Base-by-base conservation (phyloP, 2,113 vertebrate genomes). In the Archilochus colubris region DNA sequence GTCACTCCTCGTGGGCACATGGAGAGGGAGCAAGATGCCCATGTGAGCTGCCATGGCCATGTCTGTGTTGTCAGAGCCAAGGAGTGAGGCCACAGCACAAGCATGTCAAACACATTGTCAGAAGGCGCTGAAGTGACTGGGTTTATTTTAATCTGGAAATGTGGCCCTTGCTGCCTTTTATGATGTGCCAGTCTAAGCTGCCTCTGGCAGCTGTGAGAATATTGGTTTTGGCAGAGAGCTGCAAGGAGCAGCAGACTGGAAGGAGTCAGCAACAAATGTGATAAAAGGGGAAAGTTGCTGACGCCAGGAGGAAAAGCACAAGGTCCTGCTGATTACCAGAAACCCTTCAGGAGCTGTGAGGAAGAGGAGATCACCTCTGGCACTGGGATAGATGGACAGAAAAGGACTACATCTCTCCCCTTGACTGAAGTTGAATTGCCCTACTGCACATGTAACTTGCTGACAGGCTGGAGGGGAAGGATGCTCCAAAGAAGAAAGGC, bases 161-260 rank as follows among this genome's bases (percentile, higher is more conserved):
- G 73, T 91, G 92, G 91, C 90, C 93, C 91, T 95, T 19, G 40
- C 85, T 94, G 95, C 93, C 97, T 97, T 97, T 97, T 96, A 96
- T 96, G 96, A 97, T 67, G 96, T 92, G 95, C 96, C 96, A 97
- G 95, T 97, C 93, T 94, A 96, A 96, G 94, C 94, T 95, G 93
- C 96, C 96, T 96, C 90, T 96, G 94, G 95, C 96, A 96, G 97
- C 95, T 97, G 97, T 88, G 95, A 87, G 97, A 96, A 95, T 97
- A 97, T 97, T 97, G 92, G 96, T 96, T 97, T 97, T 97, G 97
- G 97, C 97, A 97, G 93, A 86, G 75, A 91, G 89, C 95, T 96
- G 62, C 83, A 96, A 97, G 96, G 85, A 95, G 88, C 93, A 94
- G 91, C 91, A 97, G 97, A 97, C 96, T 96, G 91, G 88, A 97